Evolutionary conservation across 2,888 invertebrate species (phyloP).

Genomic region (Andrena flavipes): DNA sequence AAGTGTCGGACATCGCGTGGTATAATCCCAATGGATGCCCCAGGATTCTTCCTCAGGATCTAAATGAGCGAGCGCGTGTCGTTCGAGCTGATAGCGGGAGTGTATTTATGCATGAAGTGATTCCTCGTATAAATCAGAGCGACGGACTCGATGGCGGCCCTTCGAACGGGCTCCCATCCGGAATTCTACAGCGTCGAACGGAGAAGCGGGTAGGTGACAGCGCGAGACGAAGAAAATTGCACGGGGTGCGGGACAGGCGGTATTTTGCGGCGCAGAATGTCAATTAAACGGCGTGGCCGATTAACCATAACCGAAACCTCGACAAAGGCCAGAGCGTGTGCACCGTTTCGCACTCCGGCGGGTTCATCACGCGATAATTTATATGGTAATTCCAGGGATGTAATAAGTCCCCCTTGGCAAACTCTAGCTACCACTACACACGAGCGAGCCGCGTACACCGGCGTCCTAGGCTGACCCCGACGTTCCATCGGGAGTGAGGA

Average conservation of each 20-base stretch:
- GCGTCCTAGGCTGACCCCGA: conserved; percentile 67
- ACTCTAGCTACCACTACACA: conserved; percentile 78
- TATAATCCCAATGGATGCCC: too few relatives aligned
- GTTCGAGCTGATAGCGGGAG: not conserved
- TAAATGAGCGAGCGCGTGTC: not conserved
- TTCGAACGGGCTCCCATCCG: not conserved
- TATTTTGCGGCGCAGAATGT: conserved; percentile 74
- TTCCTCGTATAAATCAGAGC: not conserved
- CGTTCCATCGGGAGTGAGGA: conserved; percentile 72
- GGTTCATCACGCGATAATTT: conserved; percentile 82
- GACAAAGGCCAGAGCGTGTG: conserved; percentile 77
- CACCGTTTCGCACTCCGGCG: conserved; percentile 75
- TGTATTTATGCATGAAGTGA: not conserved
- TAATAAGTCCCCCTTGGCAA: conserved; percentile 81
- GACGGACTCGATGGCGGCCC: not conserved
- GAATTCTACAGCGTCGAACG: not conserved
- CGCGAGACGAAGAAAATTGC: conserved; percentile 66
- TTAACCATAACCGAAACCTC: conserved; percentile 81
- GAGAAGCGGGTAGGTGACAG: not conserved
- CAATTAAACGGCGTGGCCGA: conserved; percentile 77
- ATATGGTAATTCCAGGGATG: conserved; percentile 82
- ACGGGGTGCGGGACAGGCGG: conserved; percentile 54
- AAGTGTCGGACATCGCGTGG: too few relatives aligned
- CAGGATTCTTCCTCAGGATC: not conserved
- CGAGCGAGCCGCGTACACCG: conserved; percentile 68